These are phyloP conservation scores for Cheilosia soror DNA, from an alignment of 2,888 invertebrate genomes.

Conservation along the genomic window DNA sequence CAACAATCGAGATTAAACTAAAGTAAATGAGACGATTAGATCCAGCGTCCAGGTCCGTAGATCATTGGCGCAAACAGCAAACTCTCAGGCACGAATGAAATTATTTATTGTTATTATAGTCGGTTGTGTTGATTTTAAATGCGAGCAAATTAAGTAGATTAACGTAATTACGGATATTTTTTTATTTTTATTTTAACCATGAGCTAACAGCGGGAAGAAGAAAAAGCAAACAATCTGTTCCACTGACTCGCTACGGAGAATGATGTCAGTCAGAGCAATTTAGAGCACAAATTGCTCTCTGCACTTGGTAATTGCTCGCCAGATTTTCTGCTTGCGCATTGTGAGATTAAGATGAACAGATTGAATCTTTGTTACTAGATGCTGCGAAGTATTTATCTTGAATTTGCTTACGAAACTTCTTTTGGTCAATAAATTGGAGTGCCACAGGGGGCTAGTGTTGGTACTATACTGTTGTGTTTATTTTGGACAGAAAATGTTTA, in stretches of 20 bases:
- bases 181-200: slow-evolving; percentile 36
- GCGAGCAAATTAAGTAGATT: slow-evolving; percentile 72
- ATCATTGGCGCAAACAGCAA: not conserved
- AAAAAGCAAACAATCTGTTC: slow-evolving; percentile 40
- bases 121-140: slow-evolving; percentile 49
- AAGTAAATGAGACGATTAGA: slow-evolving; percentile 67
- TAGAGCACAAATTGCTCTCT: slow-evolving; percentile 22
- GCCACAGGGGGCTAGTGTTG: not conserved
- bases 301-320: slow-evolving; percentile 60
- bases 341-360: slow-evolving; percentile 57
- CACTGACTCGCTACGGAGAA: slow-evolving; percentile 46
- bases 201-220: slow-evolving; percentile 2
- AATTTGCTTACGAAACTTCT: not conserved
- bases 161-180: slow-evolving; percentile 57
- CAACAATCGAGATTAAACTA: slow-evolving; percentile 63
- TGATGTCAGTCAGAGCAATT: slow-evolving; percentile 60
- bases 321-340: slow-evolving; percentile 55
- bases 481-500: too few species aligned
- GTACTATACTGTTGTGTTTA: not conserved
- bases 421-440: not conserved
- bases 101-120: slow-evolving; percentile 52
- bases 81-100: slow-evolving; percentile 7
- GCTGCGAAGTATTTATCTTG: not conserved
- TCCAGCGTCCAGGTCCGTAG: not conserved
- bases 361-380: slow-evolving; percentile 19